Percentiles rank a stretch among this genome's conserved stretches.
phyloP scores from a whole-genome alignment of 2,113 vertebrate genomes.

The Solenodon paradoxus region DNA sequence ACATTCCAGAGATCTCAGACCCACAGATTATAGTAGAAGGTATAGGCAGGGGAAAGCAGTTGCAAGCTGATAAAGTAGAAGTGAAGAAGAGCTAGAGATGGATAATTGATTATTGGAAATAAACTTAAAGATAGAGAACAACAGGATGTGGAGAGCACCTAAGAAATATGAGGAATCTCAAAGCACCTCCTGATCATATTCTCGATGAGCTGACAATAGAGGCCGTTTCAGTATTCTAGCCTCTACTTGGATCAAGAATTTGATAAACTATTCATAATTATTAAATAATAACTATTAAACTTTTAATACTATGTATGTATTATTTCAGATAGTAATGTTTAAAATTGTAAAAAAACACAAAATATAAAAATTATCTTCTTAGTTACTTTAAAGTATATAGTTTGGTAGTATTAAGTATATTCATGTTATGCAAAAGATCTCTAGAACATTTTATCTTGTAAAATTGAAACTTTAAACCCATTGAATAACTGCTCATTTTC shows the following conservation, averaged over 20 bases:
- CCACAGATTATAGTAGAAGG: background rate
- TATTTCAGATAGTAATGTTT: background rate
- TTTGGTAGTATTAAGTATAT: background rate
- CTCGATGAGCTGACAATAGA: background rate
- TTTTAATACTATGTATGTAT: too few species aligned
- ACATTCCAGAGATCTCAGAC: background rate
- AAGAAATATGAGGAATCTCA: background rate
- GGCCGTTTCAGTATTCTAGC: background rate
- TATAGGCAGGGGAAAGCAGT: background rate
- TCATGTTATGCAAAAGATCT: background rate
- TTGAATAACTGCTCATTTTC: background rate
- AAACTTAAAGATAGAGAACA: background rate
- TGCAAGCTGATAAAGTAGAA: background rate
- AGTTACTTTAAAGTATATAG: background rate
- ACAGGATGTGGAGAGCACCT: background rate
- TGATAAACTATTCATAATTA: background rate
- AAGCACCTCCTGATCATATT: background rate
- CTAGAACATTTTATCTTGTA: background rate
- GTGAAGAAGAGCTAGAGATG: background rate
- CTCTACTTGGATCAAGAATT: background rate
- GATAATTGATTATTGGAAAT: background rate
- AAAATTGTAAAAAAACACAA: background rate
- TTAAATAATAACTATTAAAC: too few species aligned
- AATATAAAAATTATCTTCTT: background rate
- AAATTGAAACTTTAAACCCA: background rate